phyloP scores from a whole-genome alignment of 2,113 vertebrate genomes.

The Macroglossus sobrinus region DNA sequence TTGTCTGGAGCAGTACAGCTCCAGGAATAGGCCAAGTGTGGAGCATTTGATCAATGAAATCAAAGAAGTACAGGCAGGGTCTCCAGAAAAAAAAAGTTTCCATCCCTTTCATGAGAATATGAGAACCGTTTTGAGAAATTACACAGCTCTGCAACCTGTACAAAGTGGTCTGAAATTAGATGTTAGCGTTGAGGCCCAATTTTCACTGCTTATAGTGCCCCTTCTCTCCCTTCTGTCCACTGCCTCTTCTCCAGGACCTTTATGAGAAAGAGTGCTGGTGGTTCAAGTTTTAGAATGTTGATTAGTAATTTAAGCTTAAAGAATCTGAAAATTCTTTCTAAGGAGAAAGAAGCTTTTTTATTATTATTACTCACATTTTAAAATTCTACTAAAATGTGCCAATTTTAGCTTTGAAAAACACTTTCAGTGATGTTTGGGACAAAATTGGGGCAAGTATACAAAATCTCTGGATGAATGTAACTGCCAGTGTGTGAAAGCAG shows the following conservation, averaged over 20 bases:
- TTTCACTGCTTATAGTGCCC: neutral
- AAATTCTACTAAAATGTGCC: neutral
- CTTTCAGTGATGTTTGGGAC: neutral
- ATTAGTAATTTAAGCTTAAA: neutral
- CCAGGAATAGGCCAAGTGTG: rapidly evolving
- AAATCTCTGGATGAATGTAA: rapidly evolving
- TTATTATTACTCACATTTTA: neutral
- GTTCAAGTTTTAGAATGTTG: no score
- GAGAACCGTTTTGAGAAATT: neutral
- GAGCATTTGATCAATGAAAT: no score
- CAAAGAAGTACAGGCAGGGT: rapidly evolving
- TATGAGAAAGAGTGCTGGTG: no score
- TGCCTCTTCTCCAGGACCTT: no score
- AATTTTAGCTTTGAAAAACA: neutral
- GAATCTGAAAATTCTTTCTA: neutral
- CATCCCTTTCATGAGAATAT: no score
- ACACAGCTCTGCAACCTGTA: neutral
- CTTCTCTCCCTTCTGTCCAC: neutral
- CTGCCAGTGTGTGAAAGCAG: rapidly evolving
- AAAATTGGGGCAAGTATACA: neutral
- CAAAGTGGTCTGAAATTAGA: neutral
- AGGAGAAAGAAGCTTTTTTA: neutral
- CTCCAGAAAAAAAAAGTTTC: neutral
- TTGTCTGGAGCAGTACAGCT: neutral
- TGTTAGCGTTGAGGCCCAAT: neutral